Evolutionary conservation across 2,888 invertebrate species (phyloP).

Genomic region (Charanyca ferruginea): DNA sequence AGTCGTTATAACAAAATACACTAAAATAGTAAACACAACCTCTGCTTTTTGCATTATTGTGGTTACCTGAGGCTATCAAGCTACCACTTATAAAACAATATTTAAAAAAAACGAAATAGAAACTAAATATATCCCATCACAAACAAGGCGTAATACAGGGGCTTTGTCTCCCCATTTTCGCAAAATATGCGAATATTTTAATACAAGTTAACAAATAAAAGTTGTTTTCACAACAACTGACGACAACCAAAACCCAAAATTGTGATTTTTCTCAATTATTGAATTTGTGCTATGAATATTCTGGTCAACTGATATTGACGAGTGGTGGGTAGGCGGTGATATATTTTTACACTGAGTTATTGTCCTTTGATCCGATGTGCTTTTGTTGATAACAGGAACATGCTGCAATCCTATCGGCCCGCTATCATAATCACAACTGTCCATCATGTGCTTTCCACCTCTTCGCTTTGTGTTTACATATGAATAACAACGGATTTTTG

Average conservation of each 20-base stretch:
- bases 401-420: conserved; percentile 19
- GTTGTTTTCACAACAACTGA: conserved; percentile 51
- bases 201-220: conserved; percentile 44
- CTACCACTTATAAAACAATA: conserved; percentile 50
- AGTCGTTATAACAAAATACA: conserved; percentile 79
- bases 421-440: conserved; percentile 22
- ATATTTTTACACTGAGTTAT: neutral
- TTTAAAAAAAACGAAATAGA: conserved; percentile 56
- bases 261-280: too few relatives aligned
- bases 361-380: neutral
- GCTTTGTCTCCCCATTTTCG: conserved; percentile 58
- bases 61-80: conserved; percentile 29
- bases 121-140: conserved; percentile 57
- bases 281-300: too few relatives aligned
- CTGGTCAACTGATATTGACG: conserved; percentile 6
- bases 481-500: conserved; percentile 9
- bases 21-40: conserved; percentile 73
- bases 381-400: conserved; percentile 1
- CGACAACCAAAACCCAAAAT: conserved; percentile 1
- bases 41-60: conserved; percentile 78
- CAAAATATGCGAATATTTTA: conserved; percentile 28
- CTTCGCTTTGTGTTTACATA: conserved; percentile 14
- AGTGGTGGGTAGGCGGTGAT: conserved; percentile 8
- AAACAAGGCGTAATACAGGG: conserved; percentile 44
- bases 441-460: conserved; percentile 11